Base-by-base conservation (phyloP, 2,888 invertebrate genomes). In the Iphiclides podalirius region DNA sequence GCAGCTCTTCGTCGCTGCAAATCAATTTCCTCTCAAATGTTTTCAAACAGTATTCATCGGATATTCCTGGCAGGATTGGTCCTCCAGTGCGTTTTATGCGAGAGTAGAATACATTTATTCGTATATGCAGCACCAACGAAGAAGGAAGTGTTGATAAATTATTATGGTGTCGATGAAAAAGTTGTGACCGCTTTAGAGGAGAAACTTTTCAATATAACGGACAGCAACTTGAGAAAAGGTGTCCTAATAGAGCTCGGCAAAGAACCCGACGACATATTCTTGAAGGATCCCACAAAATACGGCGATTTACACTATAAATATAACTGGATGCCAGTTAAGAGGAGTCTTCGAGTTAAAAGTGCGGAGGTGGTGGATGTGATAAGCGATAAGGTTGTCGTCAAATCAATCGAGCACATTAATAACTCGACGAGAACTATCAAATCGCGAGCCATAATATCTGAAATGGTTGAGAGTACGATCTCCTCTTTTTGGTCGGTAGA, bases 281-380 rank as follows among this genome's bases (percentile, higher is more conserved):
- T 83, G 1, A 76, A 62, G 41, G 78, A 85, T 17, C 84, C 84
- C 0, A 85, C 85, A 0, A 52, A 59, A 0, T 77, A 79, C 28
- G 68, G 71, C 0, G 54, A 81, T 45, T 39, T 81, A 6, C 86
- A 66, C 43, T 28, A 67, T 20, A 61, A 69, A 31, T 80, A 57
- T 49, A 53, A 80, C 42, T 86, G 86, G 86, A 60, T 62, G 1
- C 62, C 75, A 57, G 66, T 75, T 0, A 58, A 53, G 16, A 67
- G 80, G 55, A 65, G 60, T 38, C 13, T 81, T 4, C 53, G 15
- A 6, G 52, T 83, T 0, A 64, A 68, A 46, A 68, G 66, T 4
- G 57, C 66, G 1, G 63, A 60, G 49, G 55, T 81, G 1, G 33
- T 70, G 6, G 74, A 79, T 11, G 62, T 80, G 1, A 57, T 72